Base-by-base conservation (phyloP, 1,140 invertebrate species). In the Pristionchus pacificus region DNA sequence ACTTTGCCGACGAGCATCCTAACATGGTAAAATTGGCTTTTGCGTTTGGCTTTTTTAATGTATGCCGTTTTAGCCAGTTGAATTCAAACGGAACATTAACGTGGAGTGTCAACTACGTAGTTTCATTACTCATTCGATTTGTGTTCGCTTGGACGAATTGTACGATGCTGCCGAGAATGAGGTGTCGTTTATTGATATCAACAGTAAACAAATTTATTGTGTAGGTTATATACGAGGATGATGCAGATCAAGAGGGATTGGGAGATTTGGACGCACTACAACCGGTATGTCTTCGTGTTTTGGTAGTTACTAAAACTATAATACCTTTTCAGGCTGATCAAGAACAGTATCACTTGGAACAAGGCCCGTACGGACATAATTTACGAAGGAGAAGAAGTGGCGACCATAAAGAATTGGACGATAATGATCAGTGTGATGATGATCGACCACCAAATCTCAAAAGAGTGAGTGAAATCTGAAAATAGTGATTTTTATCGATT, bases 61-160 rank as follows among this genome's bases (percentile, higher is more conserved):
- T 65, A 6, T 10, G 10, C 10, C 24, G 6, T 6, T 30, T 27
- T 32, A 65, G 62, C 29, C 30, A 3, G 27, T 65, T 30, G 3
- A 14, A 31, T 65, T 65, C 29, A 65, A 65, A 30, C 14, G 62
- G 10, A 65, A 65, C n/a, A 65, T 65, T 6, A 13, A 28, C 19
- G 62, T 32, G 19, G 62, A 65, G 25, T 32, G 30, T 3, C 30
- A 65, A 31, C 27, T 65, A 30, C 62, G 62, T 13, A 32, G 38
- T 13, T 32, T 65, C 10, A 31, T 65, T 10, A 32, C 62, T 10
- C 29, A 28, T 6, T 31, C 14, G 13, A 14, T 65, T 6, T 19
- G 19, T 30, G 62, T 65, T 6, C 62, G 29, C 38, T 6, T 65
- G 19, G 30, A 29, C 29, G 62, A 65, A 10, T n/a, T n/a, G n/a